Evolutionary conservation across 2,113 vertebrate species (phyloP), one percentile per base, ranked within the genome.

Genomic region (Dissostichus mawsoni): DNA sequence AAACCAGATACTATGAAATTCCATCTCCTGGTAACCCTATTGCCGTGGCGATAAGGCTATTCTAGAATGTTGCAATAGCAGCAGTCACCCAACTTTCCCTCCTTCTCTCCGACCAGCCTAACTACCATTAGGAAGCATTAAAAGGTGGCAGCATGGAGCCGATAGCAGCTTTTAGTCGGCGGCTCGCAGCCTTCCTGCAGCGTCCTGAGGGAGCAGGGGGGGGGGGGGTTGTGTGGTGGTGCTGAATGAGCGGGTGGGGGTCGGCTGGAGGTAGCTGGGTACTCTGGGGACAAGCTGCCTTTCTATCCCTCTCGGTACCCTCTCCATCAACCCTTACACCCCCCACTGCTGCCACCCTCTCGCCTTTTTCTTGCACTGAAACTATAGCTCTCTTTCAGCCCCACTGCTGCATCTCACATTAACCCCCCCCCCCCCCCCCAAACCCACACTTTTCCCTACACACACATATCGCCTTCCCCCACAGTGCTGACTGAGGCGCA

Each of bases 211-310:
- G 81, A 86, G 66, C 58, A 29, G 5, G 57, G 52, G 16, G 45
- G 33, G 11, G 13, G 17, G 51, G 62, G 51, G 72, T 18, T 23
- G 6, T 23, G 6, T 69, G n/a, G 11, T 41, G 45, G 59, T 29
- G 63, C 20, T 6, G 71, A 61, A 23, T 25, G 56, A 76, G 56
- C 63, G 20, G 10, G 55, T 56, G 73, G 83, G 71, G 80, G 74
- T 81, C 52, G 20, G n/a, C 56, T 65, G 73, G 41, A 7, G 71
- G 76, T 57, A 73, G 61, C 17, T 17, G 70, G 80, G 58, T 18
- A 55, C 83, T 84, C 73, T 63, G 76, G 79, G 81, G 84, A 82
- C 80, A 79, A 74, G 61, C 77, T 69, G 74, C 63, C 62, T 74
- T 74, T 57, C 68, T 79, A 51, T 41, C 50, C 36, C 76, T 74